Base-by-base conservation (phyloP, 1,140 invertebrate species). In the Trichomalopsis sarcophagae region DNA sequence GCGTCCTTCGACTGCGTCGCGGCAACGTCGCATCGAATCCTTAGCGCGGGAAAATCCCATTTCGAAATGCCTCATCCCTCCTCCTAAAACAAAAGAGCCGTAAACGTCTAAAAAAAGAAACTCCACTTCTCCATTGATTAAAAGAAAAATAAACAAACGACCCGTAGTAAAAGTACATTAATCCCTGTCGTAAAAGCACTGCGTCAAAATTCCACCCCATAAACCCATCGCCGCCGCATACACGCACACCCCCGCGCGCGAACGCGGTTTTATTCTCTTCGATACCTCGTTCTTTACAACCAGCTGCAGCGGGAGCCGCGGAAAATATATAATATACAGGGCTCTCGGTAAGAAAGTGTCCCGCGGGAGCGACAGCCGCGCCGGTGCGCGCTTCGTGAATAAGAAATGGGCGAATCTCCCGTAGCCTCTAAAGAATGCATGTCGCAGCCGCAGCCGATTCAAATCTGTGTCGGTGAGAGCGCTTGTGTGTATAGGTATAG, bases 341-440 rank as follows among this genome's bases (percentile, higher is more conserved):
- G 9, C 21, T 40, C 11, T n/a, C 10, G 23, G 36, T 11, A 50
- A 27, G 30, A 74, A 83, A 77, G 69, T 66, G 50, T 83, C 81
- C 81, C 73, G 33, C 36, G 81, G 81, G 81, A 76, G 23, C 23
- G 62, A 36, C 36, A 62, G 68, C 66, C 66, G 80, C 66, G n/a
- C 14, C 36, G 47, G 55, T 68, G 62, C 73, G 27, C 27, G 73
- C 36, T 36, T 44, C 68, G 23, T 82, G 81, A 83, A 81, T 81
- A 81, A 81, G 68, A 71, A 81, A 81, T 73, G n/a, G 23, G 36
- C 27, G 55, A 68, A 80, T 68, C 77, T 33, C 2, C 47, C 68
- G 68, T 33, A 13, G 79, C 30, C 27, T 9, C 80, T 82, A 75
- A 82, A 82, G 71, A 82, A 82, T 82, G 81, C 81, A 82, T 75